phyloP scores from a whole-genome alignment of 2,113 vertebrate species.

The Antechinus stuartii region DNA sequence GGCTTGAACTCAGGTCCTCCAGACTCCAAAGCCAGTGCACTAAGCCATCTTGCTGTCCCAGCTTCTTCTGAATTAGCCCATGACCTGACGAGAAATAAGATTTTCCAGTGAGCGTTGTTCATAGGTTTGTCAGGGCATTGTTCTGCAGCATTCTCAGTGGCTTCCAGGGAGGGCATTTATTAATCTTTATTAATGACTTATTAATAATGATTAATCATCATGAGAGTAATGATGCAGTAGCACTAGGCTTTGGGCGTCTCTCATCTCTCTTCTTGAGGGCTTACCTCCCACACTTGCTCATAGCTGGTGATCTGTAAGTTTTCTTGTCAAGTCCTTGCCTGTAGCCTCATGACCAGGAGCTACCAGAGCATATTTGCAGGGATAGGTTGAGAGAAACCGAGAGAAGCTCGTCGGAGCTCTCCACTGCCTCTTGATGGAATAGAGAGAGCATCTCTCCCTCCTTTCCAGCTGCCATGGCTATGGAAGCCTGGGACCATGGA shows the following conservation, averaged over 20 bases:
- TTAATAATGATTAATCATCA: constrained; percentile 65
- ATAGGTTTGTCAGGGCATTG: background rate
- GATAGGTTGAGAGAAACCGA: background rate
- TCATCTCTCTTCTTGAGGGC: background rate
- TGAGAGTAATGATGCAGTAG: constrained; percentile 18
- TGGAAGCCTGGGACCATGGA: background rate
- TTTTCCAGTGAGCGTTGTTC: constrained; percentile 28
- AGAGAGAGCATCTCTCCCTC: background rate
- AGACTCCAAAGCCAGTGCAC: no score
- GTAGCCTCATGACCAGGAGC: background rate
- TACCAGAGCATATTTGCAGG: background rate
- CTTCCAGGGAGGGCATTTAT: constrained; percentile 36
- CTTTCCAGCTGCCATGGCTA: background rate
- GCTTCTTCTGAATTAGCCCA: background rate
- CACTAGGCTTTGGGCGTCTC: background rate
- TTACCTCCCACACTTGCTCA: background rate
- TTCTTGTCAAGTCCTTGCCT: background rate
- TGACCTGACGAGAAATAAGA: background rate
- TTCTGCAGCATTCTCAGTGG: background rate
- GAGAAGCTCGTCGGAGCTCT: background rate
- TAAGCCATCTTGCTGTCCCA: no score
- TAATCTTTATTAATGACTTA: constrained; percentile 64
- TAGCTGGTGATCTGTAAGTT: background rate
- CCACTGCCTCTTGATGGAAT: background rate
- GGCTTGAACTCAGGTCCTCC: no score